Conservation (phyloP, 2,797 vertebrate genomes). For the Melanotaenia trifasciata region DNA sequence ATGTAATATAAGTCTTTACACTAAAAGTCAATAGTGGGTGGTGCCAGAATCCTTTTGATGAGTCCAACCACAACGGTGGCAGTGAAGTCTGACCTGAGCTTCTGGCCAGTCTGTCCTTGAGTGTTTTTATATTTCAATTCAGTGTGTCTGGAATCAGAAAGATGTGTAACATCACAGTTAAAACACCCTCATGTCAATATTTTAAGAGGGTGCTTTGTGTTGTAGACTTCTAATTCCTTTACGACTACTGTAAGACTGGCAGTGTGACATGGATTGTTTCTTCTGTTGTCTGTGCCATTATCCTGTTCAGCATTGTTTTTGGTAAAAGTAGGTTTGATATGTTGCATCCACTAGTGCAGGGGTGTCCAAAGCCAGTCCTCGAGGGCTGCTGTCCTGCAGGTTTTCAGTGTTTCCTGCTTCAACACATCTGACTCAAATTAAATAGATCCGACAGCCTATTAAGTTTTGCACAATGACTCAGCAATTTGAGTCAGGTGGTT, state of each 20-base stretch:
- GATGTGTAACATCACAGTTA: background rate
- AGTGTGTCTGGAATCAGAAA: conserved; percentile 12
- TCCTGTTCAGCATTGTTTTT: conserved; percentile 1
- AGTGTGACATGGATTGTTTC: conserved; percentile 61
- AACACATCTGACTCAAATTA: too few relatives aligned
- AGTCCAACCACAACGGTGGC: conserved; percentile 21
- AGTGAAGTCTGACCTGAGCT: conserved; percentile 55
- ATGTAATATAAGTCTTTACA: conserved; percentile 57
- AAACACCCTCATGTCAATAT: background rate
- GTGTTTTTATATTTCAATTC: conserved; percentile 12
- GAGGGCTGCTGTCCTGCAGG: too few relatives aligned
- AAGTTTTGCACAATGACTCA: too few relatives aligned
- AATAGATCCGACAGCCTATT: too few relatives aligned
- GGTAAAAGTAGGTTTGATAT: conserved; percentile 5
- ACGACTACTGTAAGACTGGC: conserved; percentile 56
- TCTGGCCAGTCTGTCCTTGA: conserved; percentile 44
- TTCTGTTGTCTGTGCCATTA: conserved; percentile 19
- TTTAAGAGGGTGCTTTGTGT: background rate
- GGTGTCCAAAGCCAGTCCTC: too few relatives aligned
- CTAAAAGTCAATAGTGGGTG: conserved; percentile 11
- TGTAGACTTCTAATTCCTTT: conserved; percentile 15
- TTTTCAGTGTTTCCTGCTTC: too few relatives aligned
- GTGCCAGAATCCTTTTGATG: conserved; percentile 18
- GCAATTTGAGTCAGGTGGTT: too few relatives aligned
- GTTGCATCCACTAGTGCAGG: background rate